phyloP scores from a whole-genome alignment of 1,140 invertebrate genomes.

The Drosophila pseudoobscura region DNA sequence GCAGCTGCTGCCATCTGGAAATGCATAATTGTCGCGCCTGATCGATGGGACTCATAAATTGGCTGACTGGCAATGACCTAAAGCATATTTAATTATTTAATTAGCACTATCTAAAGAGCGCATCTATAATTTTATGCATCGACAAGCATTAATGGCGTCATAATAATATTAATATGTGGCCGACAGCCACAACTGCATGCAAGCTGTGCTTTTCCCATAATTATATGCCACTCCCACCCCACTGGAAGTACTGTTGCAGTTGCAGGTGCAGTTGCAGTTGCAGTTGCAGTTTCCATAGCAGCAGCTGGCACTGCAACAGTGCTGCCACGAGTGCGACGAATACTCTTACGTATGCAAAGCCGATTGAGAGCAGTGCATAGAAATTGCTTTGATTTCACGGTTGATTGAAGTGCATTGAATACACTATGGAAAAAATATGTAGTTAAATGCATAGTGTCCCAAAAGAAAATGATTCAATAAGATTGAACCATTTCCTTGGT shows the following conservation, averaged over 20 bases:
- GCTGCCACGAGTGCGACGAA: too few species aligned
- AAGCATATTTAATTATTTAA: slow-evolving; percentile 82
- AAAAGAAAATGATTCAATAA: too few species aligned
- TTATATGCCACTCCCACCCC: slow-evolving; percentile 34
- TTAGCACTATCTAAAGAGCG: slow-evolving; percentile 74
- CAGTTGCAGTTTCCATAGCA: background rate
- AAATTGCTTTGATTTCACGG: slow-evolving; percentile 50
- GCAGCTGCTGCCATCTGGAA: slow-evolving; percentile 25
- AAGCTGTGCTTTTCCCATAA: slow-evolving; percentile 45
- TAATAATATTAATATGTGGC: slow-evolving; percentile 73
- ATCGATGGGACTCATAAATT: slow-evolving; percentile 72
- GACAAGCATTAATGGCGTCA: slow-evolving; percentile 71
- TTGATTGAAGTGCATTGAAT: slow-evolving; percentile 36
- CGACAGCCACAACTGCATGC: slow-evolving; percentile 40
- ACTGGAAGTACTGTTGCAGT: background rate
- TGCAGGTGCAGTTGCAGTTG: slow-evolving; percentile 12
- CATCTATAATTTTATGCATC: slow-evolving; percentile 80
- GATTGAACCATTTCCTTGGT: too few species aligned
- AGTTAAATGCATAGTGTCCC: too few species aligned
- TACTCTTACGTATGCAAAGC: slow-evolving; percentile 16
- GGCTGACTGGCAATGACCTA: slow-evolving; percentile 57
- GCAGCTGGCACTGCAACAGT: background rate
- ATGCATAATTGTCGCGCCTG: slow-evolving; percentile 70
- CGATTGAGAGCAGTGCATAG: slow-evolving; percentile 36
- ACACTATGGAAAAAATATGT: background rate